These are phyloP conservation scores for Antechinus stuartii DNA, from an alignment of 2,113 vertebrate species.

Conservation along the genomic window DNA sequence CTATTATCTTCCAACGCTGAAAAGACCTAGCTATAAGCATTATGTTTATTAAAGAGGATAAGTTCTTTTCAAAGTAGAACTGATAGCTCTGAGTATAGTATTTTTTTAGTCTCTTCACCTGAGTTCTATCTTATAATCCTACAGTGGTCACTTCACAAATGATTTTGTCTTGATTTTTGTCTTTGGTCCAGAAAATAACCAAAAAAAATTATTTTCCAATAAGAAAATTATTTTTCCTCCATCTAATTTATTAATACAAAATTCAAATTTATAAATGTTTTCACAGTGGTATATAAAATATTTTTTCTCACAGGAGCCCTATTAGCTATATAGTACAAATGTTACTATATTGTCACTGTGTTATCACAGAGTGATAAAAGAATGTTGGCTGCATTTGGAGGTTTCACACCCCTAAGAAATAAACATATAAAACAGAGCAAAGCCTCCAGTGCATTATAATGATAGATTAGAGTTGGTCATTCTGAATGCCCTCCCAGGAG, in stretches of 20 bases:
- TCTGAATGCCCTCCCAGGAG: background rate
- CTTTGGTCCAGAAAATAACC: background rate
- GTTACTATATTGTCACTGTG: background rate
- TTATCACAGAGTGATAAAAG: background rate
- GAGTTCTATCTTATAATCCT: too few species aligned
- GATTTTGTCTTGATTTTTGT: background rate
- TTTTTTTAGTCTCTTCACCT: too few species aligned
- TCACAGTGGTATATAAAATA: background rate
- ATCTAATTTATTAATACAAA: background rate
- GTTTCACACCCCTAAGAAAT: background rate
- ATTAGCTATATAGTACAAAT: background rate
- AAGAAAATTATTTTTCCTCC: background rate
- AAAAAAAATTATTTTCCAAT: background rate
- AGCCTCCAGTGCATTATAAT: background rate
- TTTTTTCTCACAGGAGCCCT: background rate
- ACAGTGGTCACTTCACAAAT: too few species aligned
- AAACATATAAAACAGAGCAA: background rate
- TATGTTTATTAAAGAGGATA: too few species aligned
- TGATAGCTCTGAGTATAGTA: too few species aligned
- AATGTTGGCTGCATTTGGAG: background rate
- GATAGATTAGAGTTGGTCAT: background rate
- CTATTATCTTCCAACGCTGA: too few species aligned
- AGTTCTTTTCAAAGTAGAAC: too few species aligned
- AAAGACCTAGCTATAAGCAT: too few species aligned
- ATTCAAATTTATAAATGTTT: background rate